phyloP scores from a whole-genome alignment of 2,797 vertebrate species.

The Menidia menidia region DNA sequence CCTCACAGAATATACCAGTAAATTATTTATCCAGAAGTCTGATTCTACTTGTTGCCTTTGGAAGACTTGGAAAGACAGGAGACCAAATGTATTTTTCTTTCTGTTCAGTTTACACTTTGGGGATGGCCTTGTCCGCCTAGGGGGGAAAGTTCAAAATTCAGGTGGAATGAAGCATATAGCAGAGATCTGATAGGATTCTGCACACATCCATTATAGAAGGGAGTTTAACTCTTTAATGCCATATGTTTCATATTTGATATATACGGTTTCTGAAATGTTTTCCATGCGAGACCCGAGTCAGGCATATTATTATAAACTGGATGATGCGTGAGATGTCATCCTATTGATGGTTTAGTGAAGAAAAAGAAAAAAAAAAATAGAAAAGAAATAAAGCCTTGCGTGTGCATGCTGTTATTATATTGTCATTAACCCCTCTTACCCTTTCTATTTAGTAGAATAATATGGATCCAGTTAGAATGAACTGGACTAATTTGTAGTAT shows the following conservation, averaged over 20 bases:
- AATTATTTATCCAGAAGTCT: conserved; percentile 37
- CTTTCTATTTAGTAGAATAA: too few relatives aligned
- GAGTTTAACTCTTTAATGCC: too few relatives aligned
- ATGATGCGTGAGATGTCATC: not conserved
- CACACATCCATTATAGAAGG: too few relatives aligned
- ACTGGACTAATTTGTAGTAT: too few relatives aligned
- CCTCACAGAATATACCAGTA: not conserved
- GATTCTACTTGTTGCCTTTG: conserved; percentile 30
- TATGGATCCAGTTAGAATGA: too few relatives aligned
- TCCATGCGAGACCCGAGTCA: too few relatives aligned
- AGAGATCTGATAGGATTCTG: conserved; percentile 28
- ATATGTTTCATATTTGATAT: too few relatives aligned
- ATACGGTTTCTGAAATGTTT: too few relatives aligned
- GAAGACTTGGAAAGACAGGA: conserved; percentile 29
- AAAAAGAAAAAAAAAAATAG: too few relatives aligned
- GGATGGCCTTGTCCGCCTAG: conserved; percentile 43
- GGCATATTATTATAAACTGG: not conserved
- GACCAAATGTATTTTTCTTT: conserved; percentile 52
- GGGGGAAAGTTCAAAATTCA: conserved; percentile 43
- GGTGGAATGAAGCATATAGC: conserved; percentile 25
- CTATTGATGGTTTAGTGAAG: not conserved
- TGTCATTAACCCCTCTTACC: too few relatives aligned
- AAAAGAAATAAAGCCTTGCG: too few relatives aligned
- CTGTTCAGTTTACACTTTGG: conserved; percentile 34
- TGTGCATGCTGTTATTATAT: too few relatives aligned